Conservation (phyloP, 2,113 vertebrate genomes). For the Toxotes chatareus region DNA sequence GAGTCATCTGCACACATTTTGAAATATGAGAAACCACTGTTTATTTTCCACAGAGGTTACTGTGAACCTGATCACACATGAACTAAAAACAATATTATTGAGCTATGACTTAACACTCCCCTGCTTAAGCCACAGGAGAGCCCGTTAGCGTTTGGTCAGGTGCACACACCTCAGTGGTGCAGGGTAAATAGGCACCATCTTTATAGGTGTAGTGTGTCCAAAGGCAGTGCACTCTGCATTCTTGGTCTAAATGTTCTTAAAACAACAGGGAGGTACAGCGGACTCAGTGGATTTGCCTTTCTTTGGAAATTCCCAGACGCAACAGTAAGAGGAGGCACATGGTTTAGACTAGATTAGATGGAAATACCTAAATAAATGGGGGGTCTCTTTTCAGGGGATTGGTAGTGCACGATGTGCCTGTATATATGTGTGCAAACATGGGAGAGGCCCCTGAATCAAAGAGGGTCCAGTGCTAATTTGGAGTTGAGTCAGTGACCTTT, state of each 20-base stretch:
- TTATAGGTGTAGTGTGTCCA: slow-evolving; percentile 52
- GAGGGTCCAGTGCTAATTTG: slow-evolving; percentile 70
- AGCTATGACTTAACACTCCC: slow-evolving; percentile 52
- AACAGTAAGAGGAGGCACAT: slow-evolving; percentile 47
- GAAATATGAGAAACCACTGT: slow-evolving; percentile 39
- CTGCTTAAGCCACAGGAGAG: slow-evolving; percentile 41
- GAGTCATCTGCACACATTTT: slow-evolving; percentile 36
- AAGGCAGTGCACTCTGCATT: slow-evolving; percentile 57
- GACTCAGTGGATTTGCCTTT: slow-evolving; percentile 53
- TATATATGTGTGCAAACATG: slow-evolving; percentile 61
- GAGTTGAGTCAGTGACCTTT: slow-evolving; percentile 76
- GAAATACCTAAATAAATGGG: slow-evolving; percentile 55
- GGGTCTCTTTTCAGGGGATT: slow-evolving; percentile 53
- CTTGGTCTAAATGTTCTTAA: slow-evolving; percentile 61
- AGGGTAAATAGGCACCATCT: not conserved
- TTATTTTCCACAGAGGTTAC: slow-evolving; percentile 57
- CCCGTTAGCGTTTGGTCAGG: slow-evolving; percentile 65
- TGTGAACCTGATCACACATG: slow-evolving; percentile 56
- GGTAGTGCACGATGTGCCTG: slow-evolving; percentile 41
- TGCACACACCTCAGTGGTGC: slow-evolving; percentile 44
- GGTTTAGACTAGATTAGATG: slow-evolving; percentile 53
- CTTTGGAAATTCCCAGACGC: slow-evolving; percentile 71
- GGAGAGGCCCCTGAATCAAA: slow-evolving; percentile 72
- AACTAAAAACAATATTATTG: slow-evolving; percentile 67
- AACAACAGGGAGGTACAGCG: slow-evolving; percentile 64